Conservation (phyloP, 2,797 vertebrate species). For the Ctenopoma multispine region DNA sequence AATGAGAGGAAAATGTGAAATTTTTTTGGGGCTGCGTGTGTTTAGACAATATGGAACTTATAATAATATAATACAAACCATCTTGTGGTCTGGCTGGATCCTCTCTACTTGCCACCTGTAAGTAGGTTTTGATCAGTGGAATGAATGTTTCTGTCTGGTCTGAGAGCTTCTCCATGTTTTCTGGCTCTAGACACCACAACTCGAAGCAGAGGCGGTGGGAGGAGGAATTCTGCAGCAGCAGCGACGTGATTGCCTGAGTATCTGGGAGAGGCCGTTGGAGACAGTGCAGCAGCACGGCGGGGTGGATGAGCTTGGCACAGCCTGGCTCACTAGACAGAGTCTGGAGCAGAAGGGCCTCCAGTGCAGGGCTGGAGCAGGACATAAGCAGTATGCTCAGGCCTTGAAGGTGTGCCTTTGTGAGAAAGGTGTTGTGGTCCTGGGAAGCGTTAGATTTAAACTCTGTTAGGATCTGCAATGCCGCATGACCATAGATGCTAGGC, state of each 20-base stretch:
- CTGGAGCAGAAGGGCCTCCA: constrained; percentile 86
- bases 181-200: constrained; percentile 87
- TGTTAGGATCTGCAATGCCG: constrained; percentile 87
- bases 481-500: constrained; percentile 86
- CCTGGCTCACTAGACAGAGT: constrained; percentile 82
- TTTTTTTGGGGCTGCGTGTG: neutral
- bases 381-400: constrained; percentile 86
- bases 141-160: constrained; percentile 79
- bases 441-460: constrained; percentile 63
- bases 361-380: constrained; percentile 79
- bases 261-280: constrained; percentile 76
- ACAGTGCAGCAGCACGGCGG: constrained; percentile 85
- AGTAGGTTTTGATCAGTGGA: constrained; percentile 83
- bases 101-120: constrained; percentile 73
- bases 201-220: constrained; percentile 91
- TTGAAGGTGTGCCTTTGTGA: constrained; percentile 84
- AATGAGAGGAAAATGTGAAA: neutral
- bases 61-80: constrained; percentile 78
- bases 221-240: constrained; percentile 86
- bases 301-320: constrained; percentile 78
- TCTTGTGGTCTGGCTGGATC: constrained; percentile 77
- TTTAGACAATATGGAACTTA: neutral
- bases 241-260: constrained; percentile 66
- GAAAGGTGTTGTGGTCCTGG: constrained; percentile 64
- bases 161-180: constrained; percentile 68